Conservation (phyloP, 2,797 vertebrate genomes). For the Lutjanus argentimaculatus region DNA sequence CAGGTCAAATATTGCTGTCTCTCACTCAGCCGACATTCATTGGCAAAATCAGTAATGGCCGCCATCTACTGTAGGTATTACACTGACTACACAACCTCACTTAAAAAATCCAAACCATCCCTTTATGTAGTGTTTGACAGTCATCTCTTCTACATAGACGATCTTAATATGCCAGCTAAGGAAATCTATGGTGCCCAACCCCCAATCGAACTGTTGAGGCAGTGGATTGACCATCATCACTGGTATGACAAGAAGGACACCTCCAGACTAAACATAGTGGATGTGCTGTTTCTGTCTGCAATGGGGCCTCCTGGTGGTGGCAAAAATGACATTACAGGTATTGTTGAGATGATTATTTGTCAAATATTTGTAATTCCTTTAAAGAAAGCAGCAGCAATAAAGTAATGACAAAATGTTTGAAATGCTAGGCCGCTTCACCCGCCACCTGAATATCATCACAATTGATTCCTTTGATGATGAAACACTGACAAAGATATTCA, state of each 20-base stretch:
- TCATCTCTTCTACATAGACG: constrained; percentile 83
- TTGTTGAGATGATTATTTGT: neutral
- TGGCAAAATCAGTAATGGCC: too few species aligned
- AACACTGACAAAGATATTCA: constrained; percentile 92
- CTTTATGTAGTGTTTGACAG: neutral
- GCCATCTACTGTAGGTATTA: too few species aligned
- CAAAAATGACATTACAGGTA: constrained; percentile 95
- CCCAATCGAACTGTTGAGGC: constrained; percentile 93
- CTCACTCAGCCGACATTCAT: too few species aligned
- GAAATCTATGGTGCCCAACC: constrained; percentile 96
- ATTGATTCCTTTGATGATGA: constrained; percentile 93
- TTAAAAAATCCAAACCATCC: too few species aligned
- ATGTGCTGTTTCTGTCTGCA: constrained; percentile 90
- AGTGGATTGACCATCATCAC: constrained; percentile 93
- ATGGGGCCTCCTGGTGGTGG: constrained; percentile 97
- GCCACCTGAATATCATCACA: constrained; percentile 92
- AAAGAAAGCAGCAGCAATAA: neutral
- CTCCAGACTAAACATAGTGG: constrained; percentile 87
- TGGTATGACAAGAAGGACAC: constrained; percentile 97
- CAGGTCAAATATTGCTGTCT: too few species aligned
- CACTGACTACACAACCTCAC: too few species aligned
- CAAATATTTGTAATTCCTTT: neutral
- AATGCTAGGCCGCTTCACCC: constrained; percentile 91
- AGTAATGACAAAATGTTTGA: constrained; percentile 29
- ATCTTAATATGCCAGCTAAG: constrained; percentile 97